These are phyloP conservation scores for Hydropotes inermis DNA, from an alignment of 2,113 vertebrate species.

Conservation along the genomic window DNA sequence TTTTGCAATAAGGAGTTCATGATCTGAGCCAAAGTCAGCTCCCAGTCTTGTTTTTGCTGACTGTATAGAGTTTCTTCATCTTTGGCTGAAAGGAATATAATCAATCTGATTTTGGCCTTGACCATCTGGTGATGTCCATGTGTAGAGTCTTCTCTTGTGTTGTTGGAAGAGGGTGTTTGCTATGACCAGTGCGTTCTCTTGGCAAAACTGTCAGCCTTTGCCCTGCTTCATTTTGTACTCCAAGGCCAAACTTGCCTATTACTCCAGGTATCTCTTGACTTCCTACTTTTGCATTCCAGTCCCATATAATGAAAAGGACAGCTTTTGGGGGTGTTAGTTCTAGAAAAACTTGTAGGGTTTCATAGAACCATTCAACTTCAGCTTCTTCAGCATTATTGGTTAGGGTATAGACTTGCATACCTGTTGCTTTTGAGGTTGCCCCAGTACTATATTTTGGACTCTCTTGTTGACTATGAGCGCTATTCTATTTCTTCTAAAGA, in stretches of 20 bases:
- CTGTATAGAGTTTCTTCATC: neutral
- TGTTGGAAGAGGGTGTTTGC: neutral
- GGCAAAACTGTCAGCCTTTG: neutral
- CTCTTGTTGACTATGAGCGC: neutral
- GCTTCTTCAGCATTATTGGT: neutral
- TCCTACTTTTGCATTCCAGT: neutral
- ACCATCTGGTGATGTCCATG: neutral
- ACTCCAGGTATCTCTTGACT: neutral
- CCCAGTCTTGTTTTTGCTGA: neutral
- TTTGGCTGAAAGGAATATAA: neutral
- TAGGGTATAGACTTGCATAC: neutral
- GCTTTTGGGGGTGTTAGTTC: neutral
- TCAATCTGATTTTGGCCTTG: neutral
- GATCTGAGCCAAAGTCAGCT: neutral
- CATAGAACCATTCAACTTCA: neutral
- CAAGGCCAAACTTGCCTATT: neutral
- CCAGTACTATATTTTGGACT: neutral
- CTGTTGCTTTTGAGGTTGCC: neutral
- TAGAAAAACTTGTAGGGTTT: neutral
- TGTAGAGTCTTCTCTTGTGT: neutral
- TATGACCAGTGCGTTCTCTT: neutral
- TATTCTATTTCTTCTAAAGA: neutral
- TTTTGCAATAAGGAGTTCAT: neutral
- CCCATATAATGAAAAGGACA: neutral
- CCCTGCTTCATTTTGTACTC: neutral